Conservation (phyloP, 2,888 invertebrate species). For the Acrobasis repandana region DNA sequence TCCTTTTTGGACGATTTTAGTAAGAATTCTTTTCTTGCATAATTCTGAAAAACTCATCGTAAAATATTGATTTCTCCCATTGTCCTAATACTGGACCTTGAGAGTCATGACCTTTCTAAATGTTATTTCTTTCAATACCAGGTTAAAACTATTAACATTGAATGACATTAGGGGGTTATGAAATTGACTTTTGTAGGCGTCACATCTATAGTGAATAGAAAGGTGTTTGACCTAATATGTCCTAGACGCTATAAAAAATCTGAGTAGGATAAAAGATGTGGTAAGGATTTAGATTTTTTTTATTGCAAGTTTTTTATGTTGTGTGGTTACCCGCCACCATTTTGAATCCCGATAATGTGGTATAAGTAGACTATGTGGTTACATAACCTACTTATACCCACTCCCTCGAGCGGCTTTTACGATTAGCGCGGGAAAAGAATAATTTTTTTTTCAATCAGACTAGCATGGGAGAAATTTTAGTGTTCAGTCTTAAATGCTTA, state of each 20-base stretch:
- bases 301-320: no score
- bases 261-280: neutral
- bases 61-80: slow-evolving; percentile 15
- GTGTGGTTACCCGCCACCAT: no score
- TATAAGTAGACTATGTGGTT: no score
- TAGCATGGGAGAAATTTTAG: no score
- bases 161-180: slow-evolving; percentile 9
- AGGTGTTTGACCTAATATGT: slow-evolving; percentile 15
- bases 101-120: slow-evolving; percentile 9
- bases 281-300: neutral
- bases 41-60: slow-evolving; percentile 2
- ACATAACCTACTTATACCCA: no score
- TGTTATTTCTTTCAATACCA: slow-evolving; percentile 5
- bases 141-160: slow-evolving; percentile 12
- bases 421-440: no score
- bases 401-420: no score
- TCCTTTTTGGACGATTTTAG: neutral
- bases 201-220: neutral
- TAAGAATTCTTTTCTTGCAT: neutral
- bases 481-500: no score
- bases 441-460: no score
- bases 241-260: neutral
- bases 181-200: slow-evolving; percentile 14
- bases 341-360: no score
- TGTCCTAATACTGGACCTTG: slow-evolving; percentile 15